Conservation (phyloP, 64 coral and sea anemone genomes). For the Catalaphyllia jardinei region DNA sequence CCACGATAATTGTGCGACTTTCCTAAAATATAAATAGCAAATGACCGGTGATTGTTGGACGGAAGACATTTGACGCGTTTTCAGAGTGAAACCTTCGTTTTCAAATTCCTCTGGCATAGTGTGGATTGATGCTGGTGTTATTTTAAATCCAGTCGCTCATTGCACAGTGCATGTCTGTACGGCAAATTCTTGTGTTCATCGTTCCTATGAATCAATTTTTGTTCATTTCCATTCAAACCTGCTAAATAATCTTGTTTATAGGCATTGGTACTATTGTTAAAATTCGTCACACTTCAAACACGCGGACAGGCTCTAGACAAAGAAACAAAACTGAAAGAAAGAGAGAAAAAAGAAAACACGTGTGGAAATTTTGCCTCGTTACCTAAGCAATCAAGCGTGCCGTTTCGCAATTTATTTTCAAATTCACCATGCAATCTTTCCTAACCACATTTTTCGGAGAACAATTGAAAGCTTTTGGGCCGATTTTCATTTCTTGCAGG, state of each 20-base stretch:
- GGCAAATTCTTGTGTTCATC: too few species aligned
- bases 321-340: neutral
- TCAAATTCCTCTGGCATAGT: too few species aligned
- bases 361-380: conserved; percentile 33
- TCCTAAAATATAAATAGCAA: too few species aligned
- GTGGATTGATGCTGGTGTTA: too few species aligned
- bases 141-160: too few species aligned
- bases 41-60: too few species aligned
- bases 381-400: conserved; percentile 25
- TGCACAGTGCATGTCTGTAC: too few species aligned
- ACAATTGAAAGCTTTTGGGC: too few species aligned
- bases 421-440: neutral
- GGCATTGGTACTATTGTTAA: neutral
- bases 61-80: too few species aligned
- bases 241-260: neutral
- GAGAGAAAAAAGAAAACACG: neutral
- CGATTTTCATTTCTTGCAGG: too few species aligned
- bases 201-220: neutral
- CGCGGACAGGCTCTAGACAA: conserved; percentile 4
- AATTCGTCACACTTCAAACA: neutral
- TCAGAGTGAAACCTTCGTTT: too few species aligned
- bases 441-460: neutral
- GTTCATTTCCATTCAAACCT: neutral
- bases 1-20: too few species aligned
- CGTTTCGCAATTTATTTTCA: neutral